Evolutionary conservation across 2,888 invertebrate genomes (phyloP), one percentile per base, ranked within the genome.

Genomic region (Atethmia centrago): DNA sequence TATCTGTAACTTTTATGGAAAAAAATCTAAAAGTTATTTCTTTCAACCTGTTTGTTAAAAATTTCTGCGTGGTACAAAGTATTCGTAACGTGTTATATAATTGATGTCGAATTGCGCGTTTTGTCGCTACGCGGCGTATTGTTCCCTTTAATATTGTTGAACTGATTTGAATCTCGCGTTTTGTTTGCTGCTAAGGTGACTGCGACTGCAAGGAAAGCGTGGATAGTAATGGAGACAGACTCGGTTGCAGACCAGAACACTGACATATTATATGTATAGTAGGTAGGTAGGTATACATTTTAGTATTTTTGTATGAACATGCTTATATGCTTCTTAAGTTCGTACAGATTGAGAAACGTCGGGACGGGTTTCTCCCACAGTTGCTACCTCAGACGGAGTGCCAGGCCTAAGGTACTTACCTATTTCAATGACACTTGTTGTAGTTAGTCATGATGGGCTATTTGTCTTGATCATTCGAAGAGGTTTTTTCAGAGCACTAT

Each of bases 91-190:
- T 83, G 83, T 85, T 78, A 80, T 79, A 85, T 87, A 85, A 87
- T 85, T 82, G 79, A 79, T 82, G 84, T 79, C 59, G 85, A 82
- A 85, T 84, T 84, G 80, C 84, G 77, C 80, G 84, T 83, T 86
- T 86, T 83, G 85, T 85, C 68, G 79, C 79, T 81, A 74, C 79
- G 71, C 71, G 69, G 79, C 75, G 84, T 87, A 84, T 87, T 87
- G 88, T 87, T 85, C 74, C 72, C 74, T 83, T 82, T 85, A 84
- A 77, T 69, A 85, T 87, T 87, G 87, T 87, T 84, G 81, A 79
- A 86, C 81, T 86, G 85, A 87, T 87, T 87, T 87, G 81, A 85
- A 87, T 87, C 87, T 85, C 84, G 79, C 77, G 85, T 85, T 85
- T 83, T 85, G 80, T 87, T 85, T 78, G 77, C 62, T 42, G 28